Evolutionary conservation across 2,113 vertebrate genomes (phyloP), one percentile per base, ranked within the genome.

Genomic region (Hippocampus barbouri): DNA sequence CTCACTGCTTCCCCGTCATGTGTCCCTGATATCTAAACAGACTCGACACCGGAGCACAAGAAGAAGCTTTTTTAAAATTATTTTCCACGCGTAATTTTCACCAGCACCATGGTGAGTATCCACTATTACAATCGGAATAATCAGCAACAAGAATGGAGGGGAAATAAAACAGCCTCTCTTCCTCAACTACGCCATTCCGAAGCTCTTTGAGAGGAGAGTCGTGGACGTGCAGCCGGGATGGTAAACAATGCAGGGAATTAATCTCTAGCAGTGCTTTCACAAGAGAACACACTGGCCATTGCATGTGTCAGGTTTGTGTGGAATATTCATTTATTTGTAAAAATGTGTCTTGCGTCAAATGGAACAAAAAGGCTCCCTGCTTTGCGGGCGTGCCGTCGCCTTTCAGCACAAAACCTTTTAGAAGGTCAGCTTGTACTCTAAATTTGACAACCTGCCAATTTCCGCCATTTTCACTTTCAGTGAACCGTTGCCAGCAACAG

Each of bases 391-490:
- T 18, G n/a, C 6, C 5, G 38, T 67, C 59, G 10, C 63, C 53
- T 30, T 62, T 74, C 16, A 72, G 76, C 30, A 30, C 30, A 30
- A 30, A 30, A 30, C 30, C 30, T 30, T 30, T 30, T 30, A 30
- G 30, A 80, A 87, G 85, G 84, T 90, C 84, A 86, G 62, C 45
- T 10, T 34, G 72, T 64, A 83, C 78, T 76, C 62, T 69, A 14
- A 30, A 70, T 27, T 82, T 84, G 86, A 84, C 43, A 34, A 15
- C 1, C 5, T 76, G 86, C 85, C 88, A 90, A 71, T 65, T 76
- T 84, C 87, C 63, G 54, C 84, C 86, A 88, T 90, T 81, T 89
- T 81, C 51, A 54, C 66, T 63, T 25, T 11, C 40, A 61, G 10
- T 49, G 12, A 43, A 18, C 30, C 30, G 57, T n/a, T 25, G 25